Conservation (phyloP, 2,888 invertebrate species). For the Nebria salina region DNA sequence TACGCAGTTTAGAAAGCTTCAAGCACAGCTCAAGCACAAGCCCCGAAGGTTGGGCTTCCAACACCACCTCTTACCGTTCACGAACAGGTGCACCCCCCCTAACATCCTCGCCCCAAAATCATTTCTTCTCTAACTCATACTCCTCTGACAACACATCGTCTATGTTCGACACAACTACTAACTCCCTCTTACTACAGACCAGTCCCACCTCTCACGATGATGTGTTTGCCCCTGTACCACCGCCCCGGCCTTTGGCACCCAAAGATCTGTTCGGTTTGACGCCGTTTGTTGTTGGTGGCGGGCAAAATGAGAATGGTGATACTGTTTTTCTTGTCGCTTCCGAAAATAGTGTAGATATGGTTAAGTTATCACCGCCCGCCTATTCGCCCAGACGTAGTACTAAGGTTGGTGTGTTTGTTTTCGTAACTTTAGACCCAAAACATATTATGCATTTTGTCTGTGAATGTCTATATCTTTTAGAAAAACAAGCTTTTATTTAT, state of each 20-base stretch:
- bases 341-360: slow-evolving; percentile 62
- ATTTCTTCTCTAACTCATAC: neutral
- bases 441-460: neutral
- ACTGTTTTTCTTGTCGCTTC: slow-evolving; percentile 62
- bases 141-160: neutral
- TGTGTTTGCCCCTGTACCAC: slow-evolving; percentile 58
- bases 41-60: slow-evolving; percentile 58
- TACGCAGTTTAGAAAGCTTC: slow-evolving; percentile 70
- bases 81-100: slow-evolving; percentile 49
- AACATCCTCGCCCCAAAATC: slow-evolving; percentile 55
- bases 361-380: slow-evolving; percentile 62
- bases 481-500: slow-evolving; percentile 7
- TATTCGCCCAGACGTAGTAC: slow-evolving; percentile 55
- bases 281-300: slow-evolving; percentile 62
- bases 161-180: slow-evolving; percentile 6
- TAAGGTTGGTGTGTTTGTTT: slow-evolving; percentile 48
- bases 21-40: slow-evolving; percentile 57
- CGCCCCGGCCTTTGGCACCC: slow-evolving; percentile 63
- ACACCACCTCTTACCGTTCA: slow-evolving; percentile 44
- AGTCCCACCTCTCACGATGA: slow-evolving; percentile 57
- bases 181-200: slow-evolving; percentile 54
- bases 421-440: slow-evolving; percentile 56
- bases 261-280: slow-evolving; percentile 59
- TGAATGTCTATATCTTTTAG: neutral
- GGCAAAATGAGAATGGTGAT: slow-evolving; percentile 62